Evolutionary conservation across 1,140 invertebrate species (phyloP).

Genomic region (Chironomus striatipennis): DNA sequence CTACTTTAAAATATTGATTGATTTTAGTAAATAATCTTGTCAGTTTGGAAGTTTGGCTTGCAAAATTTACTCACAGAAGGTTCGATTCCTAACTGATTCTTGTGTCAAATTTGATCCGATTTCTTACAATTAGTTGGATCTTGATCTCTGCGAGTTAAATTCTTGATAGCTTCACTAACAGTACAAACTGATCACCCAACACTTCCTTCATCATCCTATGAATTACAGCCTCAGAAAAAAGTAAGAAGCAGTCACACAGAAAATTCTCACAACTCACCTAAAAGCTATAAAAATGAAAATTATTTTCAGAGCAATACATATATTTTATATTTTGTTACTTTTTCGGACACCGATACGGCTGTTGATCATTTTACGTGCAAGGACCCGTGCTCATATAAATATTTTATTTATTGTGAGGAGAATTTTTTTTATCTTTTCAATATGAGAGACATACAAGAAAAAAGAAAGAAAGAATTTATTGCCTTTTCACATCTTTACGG

Average conservation of each 20-base stretch:
- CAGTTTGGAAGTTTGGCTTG: too few species aligned
- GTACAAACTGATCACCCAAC: background rate
- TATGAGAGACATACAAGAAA: background rate
- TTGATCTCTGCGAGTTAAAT: too few species aligned
- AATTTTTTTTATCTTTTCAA: background rate
- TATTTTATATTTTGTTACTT: background rate
- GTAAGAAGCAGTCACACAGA: too few species aligned
- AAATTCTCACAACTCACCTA: background rate
- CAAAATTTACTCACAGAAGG: too few species aligned
- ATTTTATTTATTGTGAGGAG: too few species aligned
- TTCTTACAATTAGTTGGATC: too few species aligned
- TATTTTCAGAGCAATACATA: conserved; percentile 2
- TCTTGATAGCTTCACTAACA: too few species aligned
- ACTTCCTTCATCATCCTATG: too few species aligned
- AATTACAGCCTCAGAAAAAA: background rate
- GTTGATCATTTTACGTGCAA: background rate
- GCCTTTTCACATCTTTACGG: conserved; percentile 5
- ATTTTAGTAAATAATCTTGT: too few species aligned
- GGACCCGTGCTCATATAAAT: background rate
- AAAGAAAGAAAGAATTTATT: background rate
- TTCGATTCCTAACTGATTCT: too few species aligned
- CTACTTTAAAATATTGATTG: too few species aligned
- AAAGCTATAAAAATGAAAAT: background rate
- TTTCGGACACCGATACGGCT: conserved; percentile 2
- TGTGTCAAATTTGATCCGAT: too few species aligned